Base-by-base conservation (phyloP, 1,140 invertebrate genomes). In the Drosophila persimilis region DNA sequence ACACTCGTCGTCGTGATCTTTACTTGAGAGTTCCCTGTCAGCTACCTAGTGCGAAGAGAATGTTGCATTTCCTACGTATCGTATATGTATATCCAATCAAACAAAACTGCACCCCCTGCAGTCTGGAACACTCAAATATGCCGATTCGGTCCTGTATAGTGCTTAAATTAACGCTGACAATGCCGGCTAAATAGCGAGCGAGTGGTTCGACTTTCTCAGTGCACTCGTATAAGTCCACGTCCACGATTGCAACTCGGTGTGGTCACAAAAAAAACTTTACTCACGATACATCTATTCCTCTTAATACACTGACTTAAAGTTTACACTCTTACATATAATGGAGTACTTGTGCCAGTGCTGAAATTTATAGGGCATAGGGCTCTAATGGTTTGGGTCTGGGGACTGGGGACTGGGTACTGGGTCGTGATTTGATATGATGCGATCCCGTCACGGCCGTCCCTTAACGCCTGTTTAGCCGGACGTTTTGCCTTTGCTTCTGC, bases 301-400 rank as follows among this genome's bases (percentile, higher is more conserved):
- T 80, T 83, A 80, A 83, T 81, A 71, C 76, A 54, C 73, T 77
- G 63, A 58, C 79, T 80, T 80, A 80, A 63, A 57, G 50, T 46
- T 81, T 81, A 81, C 77, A 83, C 69, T 65, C 73, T 77, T 80
- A 80, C 56, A 77, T 69, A 61, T 79, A 45, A 70, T 50, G 65
- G 78, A 77, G 67, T 73, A 73, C 66, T 57, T 24, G 52, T 41
- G 31, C 26, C 51, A 41, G 55, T 56, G 41, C 17, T 52, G 6
- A 20, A 24, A 26, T 48, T 1, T 6, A 3, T 24, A 47, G 17
- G 9, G 41, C 41, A 22, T 35, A 17, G 41, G 24, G 43, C n/a
- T 41, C 20, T 20, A 15, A 9, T 11, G 9, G 15, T 22, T 20
- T 17, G 24, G 11, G 59, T 29, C 17, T 44, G 31, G 24, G 15